Conservation (phyloP, 2,113 vertebrate species). For the Sinocyclocheilus anophthalmus region DNA sequence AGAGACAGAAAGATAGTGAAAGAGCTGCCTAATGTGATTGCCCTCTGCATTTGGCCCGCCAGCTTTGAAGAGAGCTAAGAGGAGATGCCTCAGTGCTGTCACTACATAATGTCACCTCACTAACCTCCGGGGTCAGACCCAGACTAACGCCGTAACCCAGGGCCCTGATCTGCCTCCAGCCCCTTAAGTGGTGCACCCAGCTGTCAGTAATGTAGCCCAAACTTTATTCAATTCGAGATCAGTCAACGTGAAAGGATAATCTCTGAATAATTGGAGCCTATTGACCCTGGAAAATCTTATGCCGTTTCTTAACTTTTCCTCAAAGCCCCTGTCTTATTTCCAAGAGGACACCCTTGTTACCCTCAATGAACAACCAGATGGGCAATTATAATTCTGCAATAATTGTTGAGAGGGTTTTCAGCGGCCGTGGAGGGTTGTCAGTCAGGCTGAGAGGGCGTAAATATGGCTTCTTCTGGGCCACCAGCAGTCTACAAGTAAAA, state of each 20-base stretch:
- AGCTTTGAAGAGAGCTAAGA: constrained; percentile 69
- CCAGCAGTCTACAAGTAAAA: constrained; percentile 72
- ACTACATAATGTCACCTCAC: constrained; percentile 77
- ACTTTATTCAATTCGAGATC: constrained; percentile 87
- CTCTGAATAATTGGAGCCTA: constrained; percentile 92
- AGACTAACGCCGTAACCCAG: constrained; percentile 85
- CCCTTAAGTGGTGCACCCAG: constrained; percentile 84
- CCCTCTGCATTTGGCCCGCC: constrained; percentile 75
- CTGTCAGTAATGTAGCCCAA: constrained; percentile 85
- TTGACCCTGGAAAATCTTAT: constrained; percentile 84
- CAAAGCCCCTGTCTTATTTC: constrained; percentile 60
- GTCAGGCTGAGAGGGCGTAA: constrained; percentile 68
- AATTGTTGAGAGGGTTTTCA: constrained; percentile 73
- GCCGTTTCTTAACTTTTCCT: constrained; percentile 62
- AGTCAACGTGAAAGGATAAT: constrained; percentile 89
- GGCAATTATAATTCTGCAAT: constrained; percentile 78
- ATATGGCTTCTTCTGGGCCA: constrained; percentile 71
- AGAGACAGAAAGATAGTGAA: constrained; percentile 22
- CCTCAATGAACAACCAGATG: constrained; percentile 80
- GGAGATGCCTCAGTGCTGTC: constrained; percentile 75
- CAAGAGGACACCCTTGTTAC: constrained; percentile 73
- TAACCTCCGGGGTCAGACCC: constrained; percentile 79
- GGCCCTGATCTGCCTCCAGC: constrained; percentile 77
- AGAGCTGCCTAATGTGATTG: constrained; percentile 73
- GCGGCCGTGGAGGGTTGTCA: constrained; percentile 71